Base-by-base conservation (phyloP, 2,113 vertebrate species). In the Callipepla californica region DNA sequence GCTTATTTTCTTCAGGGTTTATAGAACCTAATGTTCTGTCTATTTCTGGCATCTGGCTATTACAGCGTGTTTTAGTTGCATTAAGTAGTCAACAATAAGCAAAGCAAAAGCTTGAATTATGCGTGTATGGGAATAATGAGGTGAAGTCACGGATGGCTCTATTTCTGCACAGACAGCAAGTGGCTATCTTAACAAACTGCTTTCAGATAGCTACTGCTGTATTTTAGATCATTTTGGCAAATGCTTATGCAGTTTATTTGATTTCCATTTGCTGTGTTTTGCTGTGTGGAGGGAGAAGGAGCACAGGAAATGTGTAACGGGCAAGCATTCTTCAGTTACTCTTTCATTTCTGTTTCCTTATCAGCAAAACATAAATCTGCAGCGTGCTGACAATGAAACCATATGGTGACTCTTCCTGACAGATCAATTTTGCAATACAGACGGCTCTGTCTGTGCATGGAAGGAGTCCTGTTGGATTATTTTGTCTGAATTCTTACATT, bases 281-380 rank as follows among this genome's bases (percentile, higher is more conserved):
- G 1, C 72, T 58, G 2, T 30, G 38, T 18, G 23, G 30, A 53
- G 15, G 20, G n/a, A 57, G 38, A 80, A 88, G 51, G 22, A 80
- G 47, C 57, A 48, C 79, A 63, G 80, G 85, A 90, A 93, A 53
- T 68, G 28, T 80, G 80, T 77, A 63, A 42, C 0, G 5, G 85
- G 13, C 48, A 65, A 57, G 22, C 3, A 0, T 48, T n/a, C 76
- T 58, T 62, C 25, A 6, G 45, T 80, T 80, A 50, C 53, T 68
- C 61, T 86, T 75, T 91, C 11, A 17, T 85, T 90, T 86, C 74
- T 90, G 34, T 85, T 81, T 91, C 80, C 68, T 72, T 93, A 89
- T 62, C 73, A 66, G 62, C 48, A 86, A 84, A 90, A 73, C 58
- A 57, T 58, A 88, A 96, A 90, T 81, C 73, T 6, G 5, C 53